Percentiles rank a stretch among this genome's conserved stretches.
Conservation (phyloP, 2,113 vertebrate species). For the Bettongia penicillata region DNA sequence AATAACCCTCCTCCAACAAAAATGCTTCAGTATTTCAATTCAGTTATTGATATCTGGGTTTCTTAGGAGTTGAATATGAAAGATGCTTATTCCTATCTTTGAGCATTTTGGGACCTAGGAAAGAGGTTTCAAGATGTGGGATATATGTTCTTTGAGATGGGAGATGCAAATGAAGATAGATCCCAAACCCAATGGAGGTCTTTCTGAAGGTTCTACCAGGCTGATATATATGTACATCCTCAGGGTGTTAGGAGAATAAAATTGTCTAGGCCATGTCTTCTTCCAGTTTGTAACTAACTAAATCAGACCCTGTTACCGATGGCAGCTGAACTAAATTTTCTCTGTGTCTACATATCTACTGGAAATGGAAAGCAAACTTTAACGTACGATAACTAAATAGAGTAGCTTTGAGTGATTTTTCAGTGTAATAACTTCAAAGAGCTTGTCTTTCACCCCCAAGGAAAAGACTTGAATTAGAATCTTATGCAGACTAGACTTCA, state of each 20-base stretch:
- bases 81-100: not conserved
- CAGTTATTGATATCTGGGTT: not conserved
- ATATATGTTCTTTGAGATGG: not conserved
- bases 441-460: not conserved
- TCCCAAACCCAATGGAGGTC: not conserved
- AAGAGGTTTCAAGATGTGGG: conserved; percentile 16
- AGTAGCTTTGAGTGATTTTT: not conserved
- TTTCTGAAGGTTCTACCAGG: conserved; percentile 9
- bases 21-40: conserved; percentile 9
- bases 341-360: not conserved
- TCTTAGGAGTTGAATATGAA: not conserved
- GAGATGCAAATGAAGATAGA: not conserved
- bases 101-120: not conserved
- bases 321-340: conserved; percentile 18
- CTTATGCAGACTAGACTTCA: not conserved
- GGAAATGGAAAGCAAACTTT: not conserved
- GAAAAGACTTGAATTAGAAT: conserved; percentile 40
- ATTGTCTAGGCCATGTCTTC: not conserved
- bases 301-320: conserved; percentile 28
- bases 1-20: not conserved
- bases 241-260: not conserved
- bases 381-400: not conserved
- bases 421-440: conserved; percentile 21
- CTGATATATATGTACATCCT: not conserved
- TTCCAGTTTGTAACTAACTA: conserved; percentile 32